phyloP scores from a whole-genome alignment of 2,888 invertebrate species.

The Petrolisthes cinctipes region DNA sequence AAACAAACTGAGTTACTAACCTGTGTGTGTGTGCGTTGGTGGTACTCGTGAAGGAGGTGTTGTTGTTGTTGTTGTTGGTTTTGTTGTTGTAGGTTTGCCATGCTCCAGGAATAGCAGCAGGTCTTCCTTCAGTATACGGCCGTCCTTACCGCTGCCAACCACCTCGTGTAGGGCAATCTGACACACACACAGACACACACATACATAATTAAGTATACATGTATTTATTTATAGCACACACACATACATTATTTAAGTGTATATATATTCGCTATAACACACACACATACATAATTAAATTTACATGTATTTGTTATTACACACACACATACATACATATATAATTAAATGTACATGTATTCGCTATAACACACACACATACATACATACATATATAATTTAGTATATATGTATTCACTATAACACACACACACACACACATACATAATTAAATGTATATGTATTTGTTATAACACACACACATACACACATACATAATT shows the following conservation, averaged over 20 bases:
- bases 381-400: constrained; percentile 18
- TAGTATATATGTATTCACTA: background rate
- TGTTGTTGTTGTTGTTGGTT: constrained; percentile 13
- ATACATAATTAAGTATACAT: background rate
- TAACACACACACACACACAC: constrained; percentile 18
- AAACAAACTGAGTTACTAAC: background rate
- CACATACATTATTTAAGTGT: background rate
- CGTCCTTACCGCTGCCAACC: constrained; percentile 85
- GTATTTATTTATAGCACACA: background rate
- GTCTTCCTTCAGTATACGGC: constrained; percentile 95
- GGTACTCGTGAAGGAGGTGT: constrained; percentile 30
- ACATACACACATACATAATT: constrained; percentile 8
- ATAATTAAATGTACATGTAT: constrained; percentile 18
- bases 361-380: background rate
- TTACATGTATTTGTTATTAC: background rate
- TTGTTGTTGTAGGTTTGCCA: constrained; percentile 23
- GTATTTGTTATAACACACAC: constrained; percentile 8
- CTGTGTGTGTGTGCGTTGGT: background rate
- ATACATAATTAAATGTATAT: constrained; percentile 12
- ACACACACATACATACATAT: constrained; percentile 13
- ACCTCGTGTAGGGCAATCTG: constrained; percentile 80
- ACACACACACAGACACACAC: background rate
- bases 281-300: background rate
- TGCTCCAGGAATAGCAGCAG: constrained; percentile 77
- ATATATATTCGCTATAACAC: background rate